Evolutionary conservation across 53 echinoderm and acorn worm species (phyloP).

Genomic region (Astropecten irregularis): DNA sequence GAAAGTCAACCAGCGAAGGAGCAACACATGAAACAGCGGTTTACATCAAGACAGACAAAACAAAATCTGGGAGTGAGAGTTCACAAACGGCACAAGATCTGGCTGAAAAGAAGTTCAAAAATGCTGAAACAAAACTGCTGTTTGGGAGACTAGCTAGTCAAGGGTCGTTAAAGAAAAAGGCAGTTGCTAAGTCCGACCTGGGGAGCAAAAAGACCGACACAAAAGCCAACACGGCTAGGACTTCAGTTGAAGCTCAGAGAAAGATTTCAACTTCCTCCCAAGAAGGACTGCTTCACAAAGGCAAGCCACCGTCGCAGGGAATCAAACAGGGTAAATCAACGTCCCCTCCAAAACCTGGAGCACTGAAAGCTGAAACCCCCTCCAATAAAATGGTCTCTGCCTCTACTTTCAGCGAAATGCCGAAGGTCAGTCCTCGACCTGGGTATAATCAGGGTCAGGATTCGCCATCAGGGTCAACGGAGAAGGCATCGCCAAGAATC

Average conservation of each 20-base stretch:
- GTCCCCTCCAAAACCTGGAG: neutral
- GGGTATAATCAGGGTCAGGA: slow-evolving; percentile 5
- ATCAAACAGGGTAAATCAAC: slow-evolving; percentile 11
- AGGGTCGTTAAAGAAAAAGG: slow-evolving; percentile 1
- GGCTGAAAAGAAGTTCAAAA: neutral
- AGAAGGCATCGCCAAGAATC: slow-evolving; percentile 35
- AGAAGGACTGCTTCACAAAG: neutral
- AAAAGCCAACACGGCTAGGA: neutral
- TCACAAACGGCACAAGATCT: neutral
- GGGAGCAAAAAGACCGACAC: neutral
- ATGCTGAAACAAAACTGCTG: slow-evolving; percentile 14
- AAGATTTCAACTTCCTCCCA: neutral
- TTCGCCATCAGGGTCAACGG: slow-evolving; percentile 8
- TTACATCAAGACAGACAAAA: neutral
- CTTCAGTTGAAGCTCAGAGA: neutral
- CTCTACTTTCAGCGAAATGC: slow-evolving; percentile 19
- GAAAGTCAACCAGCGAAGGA: neutral
- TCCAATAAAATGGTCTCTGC: neutral
- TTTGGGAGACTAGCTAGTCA: slow-evolving; percentile 27
- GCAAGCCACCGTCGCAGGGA: slow-evolving; percentile 3
- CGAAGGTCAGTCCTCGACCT: slow-evolving; percentile 35
- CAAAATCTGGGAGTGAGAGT: neutral
- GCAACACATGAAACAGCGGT: neutral
- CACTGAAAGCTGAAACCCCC: neutral
- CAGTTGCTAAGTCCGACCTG: neutral